phyloP scores from a whole-genome alignment of 2,888 invertebrate genomes.

The Zhuqinia jingwanae region DNA sequence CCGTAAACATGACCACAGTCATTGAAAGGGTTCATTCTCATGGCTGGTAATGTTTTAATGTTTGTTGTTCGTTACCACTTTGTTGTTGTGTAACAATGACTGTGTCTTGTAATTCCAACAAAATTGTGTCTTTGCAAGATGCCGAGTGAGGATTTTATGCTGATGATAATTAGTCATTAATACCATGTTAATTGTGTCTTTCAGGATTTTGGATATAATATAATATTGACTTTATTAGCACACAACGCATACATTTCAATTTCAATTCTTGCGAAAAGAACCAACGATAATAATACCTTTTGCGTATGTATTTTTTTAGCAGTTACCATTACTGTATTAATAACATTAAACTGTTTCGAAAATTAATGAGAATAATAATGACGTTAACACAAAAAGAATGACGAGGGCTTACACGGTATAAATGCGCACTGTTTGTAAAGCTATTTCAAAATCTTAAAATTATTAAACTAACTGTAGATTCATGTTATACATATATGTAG shows the following conservation, averaged over 20 bases:
- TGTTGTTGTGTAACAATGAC: no score
- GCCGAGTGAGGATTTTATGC: no score
- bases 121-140: no score
- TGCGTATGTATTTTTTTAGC: constrained; percentile 21
- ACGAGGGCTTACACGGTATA: neutral
- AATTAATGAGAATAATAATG: constrained; percentile 8
- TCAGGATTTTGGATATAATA: no score
- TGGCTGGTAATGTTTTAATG: no score
- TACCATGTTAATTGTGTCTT: no score
- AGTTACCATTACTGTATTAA: neutral
- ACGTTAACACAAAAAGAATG: neutral
- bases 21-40: no score
- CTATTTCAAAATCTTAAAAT: constrained; percentile 5
- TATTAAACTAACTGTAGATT: constrained; percentile 5
- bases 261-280: constrained; percentile 29
- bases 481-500: neutral
- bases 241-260: constrained; percentile 20
- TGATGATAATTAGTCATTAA: no score
- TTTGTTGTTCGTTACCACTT: no score
- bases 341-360: constrained; percentile 10
- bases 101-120: no score
- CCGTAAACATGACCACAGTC: no score
- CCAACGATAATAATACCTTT: constrained; percentile 25
- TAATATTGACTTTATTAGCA: constrained; percentile 49
- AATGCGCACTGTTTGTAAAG: constrained; percentile 28